Base-by-base conservation (phyloP, 35 echinoderm and acorn worm genomes). In the Ophiothrix spiculata region DNA sequence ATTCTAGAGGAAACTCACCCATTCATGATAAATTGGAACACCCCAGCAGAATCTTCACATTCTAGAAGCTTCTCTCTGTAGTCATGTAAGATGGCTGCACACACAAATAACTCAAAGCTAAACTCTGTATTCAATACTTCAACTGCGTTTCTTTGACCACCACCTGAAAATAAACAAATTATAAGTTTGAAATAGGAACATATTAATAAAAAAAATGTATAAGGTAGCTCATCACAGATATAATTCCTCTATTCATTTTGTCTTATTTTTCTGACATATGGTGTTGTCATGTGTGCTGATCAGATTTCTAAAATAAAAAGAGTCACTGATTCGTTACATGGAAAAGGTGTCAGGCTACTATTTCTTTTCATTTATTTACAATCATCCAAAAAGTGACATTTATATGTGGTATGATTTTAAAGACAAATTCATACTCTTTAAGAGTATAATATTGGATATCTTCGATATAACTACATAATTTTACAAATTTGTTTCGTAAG, bases 41-140 rank as follows among this genome's bases (percentile, higher is more conserved):
- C 92, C 32, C 87, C 74, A n/a, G 92, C 92, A 42, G 90, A 93
- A 84, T 93, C 91, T 86, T 76, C 80, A 45, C 84, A 92, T 84
- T 87, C 41, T 39, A 86, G 85, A 31, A 91, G 41, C 32, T 85
- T 76, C 32, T 86, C 79, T 49, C 94, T 90, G 64, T 97, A 76
- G 46, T 93, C 84, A 40, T 93, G 88, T 19, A 97, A 86, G 79
- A 97, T 97, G 38, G 94, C 85, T 31, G 88, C 88, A 34, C 94
- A 93, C 33, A 97, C 88, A 85, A 97, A 97, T 25, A 97, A 76
- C 76, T 97, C 94, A 97, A 97, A 97, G 37, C 91, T 97, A 77
- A 90, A 97, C 39, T 97, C 94, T 46, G 91, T 97, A 32, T 89
- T 86, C 35, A 97, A 87, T 14, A 86, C 84, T 2, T 40, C 81